Base-by-base conservation (phyloP, 2,113 vertebrate genomes). In the Limanda limanda region DNA sequence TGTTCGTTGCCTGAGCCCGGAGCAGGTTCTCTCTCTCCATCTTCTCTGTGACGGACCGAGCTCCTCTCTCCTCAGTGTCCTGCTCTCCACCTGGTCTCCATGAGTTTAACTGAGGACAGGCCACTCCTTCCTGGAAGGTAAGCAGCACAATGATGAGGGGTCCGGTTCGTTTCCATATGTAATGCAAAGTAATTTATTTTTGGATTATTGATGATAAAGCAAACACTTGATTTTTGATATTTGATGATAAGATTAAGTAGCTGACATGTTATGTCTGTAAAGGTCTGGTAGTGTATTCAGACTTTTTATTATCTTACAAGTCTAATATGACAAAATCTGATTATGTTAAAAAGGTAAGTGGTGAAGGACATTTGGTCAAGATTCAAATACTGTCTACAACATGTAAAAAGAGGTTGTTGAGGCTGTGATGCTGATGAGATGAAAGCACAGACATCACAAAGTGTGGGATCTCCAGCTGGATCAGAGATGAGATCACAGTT, bases 91-190 rank as follows among this genome's bases (percentile, higher is more conserved):
- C 83, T 78, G 85, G 88, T 76, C 87, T 90, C 85, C 89, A 92
- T 93, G 91, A 91, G 88, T 91, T 84, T 91, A 84, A 71, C 31
- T 89, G 88, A 91, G 85, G 83, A 88, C 77, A 76, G 76, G 25
- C 40, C 68, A 79, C 70, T 51, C 80, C 74, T 87, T 82, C 86
- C 81, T 83, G 82, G 83, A 93, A 92, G 91, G 91, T 92, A 92
- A 91, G 92, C 27, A 63, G 58, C 65, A 47, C 20, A 14, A 52
- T 24, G 0, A 42, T 4, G 13, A 42, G 47, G 18, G n/a, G 14
- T 73, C 37, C 66, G 31, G 18, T 62, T 5, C 2, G 10, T 2
- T 42, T 21, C 15, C 20, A 13, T n/a, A 7, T 13, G 18, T 31
- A 23, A 61, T n/a, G 18, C 18, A n/a, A 37, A 40, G 31, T 12